Evolutionary conservation across 2,113 vertebrate species (phyloP), one percentile per base, ranked within the genome.

Genomic region (Colius striatus): DNA sequence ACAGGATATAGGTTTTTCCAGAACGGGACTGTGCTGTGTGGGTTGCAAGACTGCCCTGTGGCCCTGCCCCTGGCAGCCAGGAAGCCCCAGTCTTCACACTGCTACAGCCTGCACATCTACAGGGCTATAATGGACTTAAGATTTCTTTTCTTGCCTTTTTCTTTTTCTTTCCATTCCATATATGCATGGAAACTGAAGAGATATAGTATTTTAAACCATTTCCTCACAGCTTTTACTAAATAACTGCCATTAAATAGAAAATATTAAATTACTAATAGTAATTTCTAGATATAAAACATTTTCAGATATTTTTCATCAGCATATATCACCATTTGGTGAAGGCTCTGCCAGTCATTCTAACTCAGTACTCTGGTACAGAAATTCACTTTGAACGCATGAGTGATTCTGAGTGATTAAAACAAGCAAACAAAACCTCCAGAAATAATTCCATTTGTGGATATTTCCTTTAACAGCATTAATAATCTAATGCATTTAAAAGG

Each of bases 401-500:
- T 16, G 84, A 81, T 54, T 92, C 62, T 2, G 19, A 82, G 84
- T 77, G 90, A 93, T 88, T 91, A 82, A 84, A 94, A 92, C 43
- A 92, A 84, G 88, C 86, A 84, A 93, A 70, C 76, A 93, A 95
- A 95, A 7, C 80, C 88, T 80, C 85, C 80, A 85, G 43, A 92
- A 96, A 84, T 96, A 93, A 94, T 95, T 94, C 88, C 93, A 94
- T 95, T 96, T 90, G 85, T 34, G 90, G 88, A 73, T 34, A 96
- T 81, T 97, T 80, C 87, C 93, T 96, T 95, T 93, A 97, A 93
- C 92, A 92, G 90, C 87, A 92, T 95, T 94, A 97, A 95, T 91
- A 94, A 90, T 45, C 93, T 84, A 90, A 94, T 91, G 75, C 82
- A 88, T 91, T 96, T 92, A 93, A 94, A 97, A 96, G 82, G 82